Evolutionary conservation across 1,140 invertebrate genomes (phyloP).

Genomic region (Parasteatoda tepidariorum): DNA sequence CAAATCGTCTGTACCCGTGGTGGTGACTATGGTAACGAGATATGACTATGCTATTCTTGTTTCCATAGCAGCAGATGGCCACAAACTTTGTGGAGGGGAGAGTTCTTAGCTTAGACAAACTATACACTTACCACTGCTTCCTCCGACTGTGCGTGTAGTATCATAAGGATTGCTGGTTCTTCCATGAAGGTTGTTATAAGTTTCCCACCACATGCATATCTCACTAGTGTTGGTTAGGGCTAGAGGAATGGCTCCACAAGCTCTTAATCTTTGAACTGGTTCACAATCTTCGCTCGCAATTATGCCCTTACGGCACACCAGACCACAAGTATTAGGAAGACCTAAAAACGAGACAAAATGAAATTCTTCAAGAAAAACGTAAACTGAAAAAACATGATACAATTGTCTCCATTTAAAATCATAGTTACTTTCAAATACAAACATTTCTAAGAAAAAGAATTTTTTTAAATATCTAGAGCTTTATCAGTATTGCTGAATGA

Average conservation of each 20-base stretch:
- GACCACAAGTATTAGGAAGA: conserved; percentile 76
- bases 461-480: too few relatives aligned
- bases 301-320: conserved; percentile 73
- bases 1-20: too few relatives aligned
- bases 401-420: too few relatives aligned
- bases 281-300: conserved; percentile 77
- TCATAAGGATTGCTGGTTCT: conserved; percentile 90
- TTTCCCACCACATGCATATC: conserved; percentile 86
- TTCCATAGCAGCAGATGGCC: too few relatives aligned
- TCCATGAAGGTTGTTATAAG: conserved; percentile 88
- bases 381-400: neutral
- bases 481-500: too few relatives aligned
- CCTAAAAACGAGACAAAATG: conserved; percentile 73
- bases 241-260: conserved; percentile 83
- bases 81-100: too few relatives aligned
- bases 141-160: conserved; percentile 82
- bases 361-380: neutral
- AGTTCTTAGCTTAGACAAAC: too few relatives aligned
- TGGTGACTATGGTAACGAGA: too few relatives aligned
- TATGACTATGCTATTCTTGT: too few relatives aligned
- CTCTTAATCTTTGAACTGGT: conserved; percentile 73
- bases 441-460: too few relatives aligned
- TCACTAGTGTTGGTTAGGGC: conserved; percentile 88
- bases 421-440: too few relatives aligned
- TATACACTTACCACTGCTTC: conserved; percentile 66